Evolutionary conservation across 2,888 invertebrate genomes (phyloP).

Genomic region (Dryobotodes eremita): DNA sequence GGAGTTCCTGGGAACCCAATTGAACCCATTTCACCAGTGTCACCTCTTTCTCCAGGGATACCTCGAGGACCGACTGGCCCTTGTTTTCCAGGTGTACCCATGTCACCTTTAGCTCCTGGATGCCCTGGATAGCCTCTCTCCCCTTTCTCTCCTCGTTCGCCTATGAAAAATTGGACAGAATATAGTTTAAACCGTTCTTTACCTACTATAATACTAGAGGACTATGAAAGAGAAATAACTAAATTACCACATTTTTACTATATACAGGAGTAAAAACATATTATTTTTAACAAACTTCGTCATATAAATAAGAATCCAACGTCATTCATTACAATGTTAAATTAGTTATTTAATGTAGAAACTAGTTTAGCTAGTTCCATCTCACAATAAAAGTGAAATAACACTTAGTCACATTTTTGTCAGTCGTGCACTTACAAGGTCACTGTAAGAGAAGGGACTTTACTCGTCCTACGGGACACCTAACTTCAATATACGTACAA

Average conservation of each 20-base stretch:
- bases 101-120: conserved; percentile 83
- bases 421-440: neutral
- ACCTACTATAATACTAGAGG: neutral
- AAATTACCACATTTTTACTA: neutral
- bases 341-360: neutral
- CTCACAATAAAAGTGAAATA: neutral
- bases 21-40: conserved; percentile 94
- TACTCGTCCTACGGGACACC: neutral
- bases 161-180: conserved; percentile 72
- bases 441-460: neutral
- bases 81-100: conserved; percentile 84
- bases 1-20: conserved; percentile 94
- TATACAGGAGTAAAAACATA: neutral
- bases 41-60: conserved; percentile 94
- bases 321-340: neutral
- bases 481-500: neutral
- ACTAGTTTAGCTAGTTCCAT: neutral
- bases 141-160: conserved; percentile 91
- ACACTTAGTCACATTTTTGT: neutral
- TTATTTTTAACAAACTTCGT: neutral
- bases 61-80: conserved; percentile 94
- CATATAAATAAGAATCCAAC: neutral
- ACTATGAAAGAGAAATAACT: neutral
- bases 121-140: conserved; percentile 87
- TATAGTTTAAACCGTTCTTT: neutral